phyloP scores from a whole-genome alignment of 2,113 vertebrate species.

The Vanacampus margaritifer region DNA sequence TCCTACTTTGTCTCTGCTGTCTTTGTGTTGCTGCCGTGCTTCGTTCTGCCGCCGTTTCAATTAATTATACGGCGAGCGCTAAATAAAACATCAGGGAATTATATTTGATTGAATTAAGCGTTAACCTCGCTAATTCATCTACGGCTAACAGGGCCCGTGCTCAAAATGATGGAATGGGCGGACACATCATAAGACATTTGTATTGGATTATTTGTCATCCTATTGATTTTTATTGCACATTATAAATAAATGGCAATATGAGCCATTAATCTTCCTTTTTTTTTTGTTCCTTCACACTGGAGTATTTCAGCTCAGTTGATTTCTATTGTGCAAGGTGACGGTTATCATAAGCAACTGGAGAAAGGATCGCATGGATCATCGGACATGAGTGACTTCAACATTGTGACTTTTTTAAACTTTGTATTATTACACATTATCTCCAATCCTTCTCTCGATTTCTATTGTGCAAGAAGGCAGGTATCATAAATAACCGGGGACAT shows the following conservation, averaged over 20 bases:
- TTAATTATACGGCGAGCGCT: conserved; percentile 49
- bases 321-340: no score
- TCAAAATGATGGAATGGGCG: conserved; percentile 39
- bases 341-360: neutral
- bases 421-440: no score
- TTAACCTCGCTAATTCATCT: conserved; percentile 57
- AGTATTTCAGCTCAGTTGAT: no score
- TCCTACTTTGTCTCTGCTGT: conserved; percentile 32
- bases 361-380: neutral
- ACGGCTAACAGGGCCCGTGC: conserved; percentile 35
- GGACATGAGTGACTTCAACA: no score
- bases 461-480: no score
- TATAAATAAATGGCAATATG: neutral
- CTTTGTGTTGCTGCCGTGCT: conserved; percentile 33
- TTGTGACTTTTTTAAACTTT: no score
- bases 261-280: neutral
- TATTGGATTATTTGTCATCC: neutral
- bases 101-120: conserved; percentile 52
- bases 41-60: conserved; percentile 11
- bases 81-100: conserved; percentile 62
- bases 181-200: neutral
- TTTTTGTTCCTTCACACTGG: neutral
- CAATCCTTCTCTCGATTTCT: no score
- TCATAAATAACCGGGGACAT: no score
- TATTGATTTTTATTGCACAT: neutral